Evolutionary conservation across 2,888 invertebrate genomes (phyloP), one percentile per base, ranked within the genome.

Genomic region (Philhelius pedissequus): DNA sequence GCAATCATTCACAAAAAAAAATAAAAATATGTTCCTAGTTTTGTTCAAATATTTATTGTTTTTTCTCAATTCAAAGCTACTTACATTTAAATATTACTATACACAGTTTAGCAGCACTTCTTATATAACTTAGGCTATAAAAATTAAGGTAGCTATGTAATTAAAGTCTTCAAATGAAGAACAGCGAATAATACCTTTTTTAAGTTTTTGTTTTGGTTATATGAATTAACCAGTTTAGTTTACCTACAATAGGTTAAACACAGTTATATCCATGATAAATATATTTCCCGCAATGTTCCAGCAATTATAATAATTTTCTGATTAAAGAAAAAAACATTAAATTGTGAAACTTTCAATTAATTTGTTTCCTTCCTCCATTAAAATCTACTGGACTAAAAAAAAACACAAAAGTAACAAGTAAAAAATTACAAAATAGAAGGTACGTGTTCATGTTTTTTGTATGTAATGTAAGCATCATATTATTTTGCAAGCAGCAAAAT

Each of bases 401-500:
- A 54, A 15, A 11, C 35, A 43, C 60, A 60, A 22, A 58, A 38
- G 13, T 15, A 38, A 40, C 58, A 25, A 40, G 27, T 13, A n/a
- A 45, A 40, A 15, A 56, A 54, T 73, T 73, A 58, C 66, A 58
- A 60, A 75, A 73, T 66, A 60, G 50, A 56, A 64, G 56, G 43
- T 76, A 64, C 15, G 2, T 13, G n/a, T n/a, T n/a, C n/a, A n/a
- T n/a, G n/a, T 20, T 15, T 60, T 25, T 56, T 40, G n/a, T n/a
- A n/a, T n/a, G n/a, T n/a, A n/a, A 15, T 40, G 40, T 50, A 45
- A n/a, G 35, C 64, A 30, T 32, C n/a, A 48, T 64, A 6, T n/a
- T 32, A 45, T 35, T 80, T 75, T 25, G 50, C 80, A 70, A 70
- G 40, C 70, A 32, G 32, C 64, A 43, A 69, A 81, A 56, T 48